These are phyloP conservation scores for Danio albolineatus DNA, from an alignment of 2,797 vertebrate species.

Conservation along the genomic window DNA sequence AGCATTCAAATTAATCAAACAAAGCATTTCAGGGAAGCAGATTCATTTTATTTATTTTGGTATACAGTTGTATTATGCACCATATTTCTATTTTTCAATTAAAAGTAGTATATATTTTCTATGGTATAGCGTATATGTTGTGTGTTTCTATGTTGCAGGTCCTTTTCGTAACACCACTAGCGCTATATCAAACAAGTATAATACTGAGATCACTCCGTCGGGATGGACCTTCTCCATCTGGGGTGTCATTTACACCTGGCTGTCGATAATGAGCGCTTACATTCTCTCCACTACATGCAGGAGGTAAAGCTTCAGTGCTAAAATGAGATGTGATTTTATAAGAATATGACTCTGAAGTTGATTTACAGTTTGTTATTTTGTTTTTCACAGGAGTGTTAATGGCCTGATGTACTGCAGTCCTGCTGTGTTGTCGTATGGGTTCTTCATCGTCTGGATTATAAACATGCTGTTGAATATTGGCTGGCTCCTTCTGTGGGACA, in stretches of 20 bases:
- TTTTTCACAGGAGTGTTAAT: constrained; percentile 64
- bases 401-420: constrained; percentile 75
- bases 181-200: constrained; percentile 54
- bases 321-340: background rate
- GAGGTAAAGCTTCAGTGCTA: constrained; percentile 30
- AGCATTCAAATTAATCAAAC: no score
- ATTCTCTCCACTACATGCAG: constrained; percentile 60
- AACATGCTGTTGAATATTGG: constrained; percentile 61
- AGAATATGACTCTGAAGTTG: background rate
- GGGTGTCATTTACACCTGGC: constrained; percentile 66
- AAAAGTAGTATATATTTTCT: no score
- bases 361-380: background rate
- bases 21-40: no score
- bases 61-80: no score
- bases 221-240: constrained; percentile 68
- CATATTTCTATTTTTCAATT: no score
- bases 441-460: constrained; percentile 70
- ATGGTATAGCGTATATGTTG: no score
- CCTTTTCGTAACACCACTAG: constrained; percentile 54
- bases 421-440: constrained; percentile 66
- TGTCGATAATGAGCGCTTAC: constrained; percentile 59
- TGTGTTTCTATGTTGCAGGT: constrained; percentile 40
- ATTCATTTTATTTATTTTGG: no score
- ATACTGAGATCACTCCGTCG: constrained; percentile 65
- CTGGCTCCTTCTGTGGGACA: constrained; percentile 65